A percentile compares a stretch with the other conserved stretches of the same genome.
These are phyloP conservation scores for Macropis europaea DNA, from an alignment of 2,888 invertebrate species.

Conservation along the genomic window DNA sequence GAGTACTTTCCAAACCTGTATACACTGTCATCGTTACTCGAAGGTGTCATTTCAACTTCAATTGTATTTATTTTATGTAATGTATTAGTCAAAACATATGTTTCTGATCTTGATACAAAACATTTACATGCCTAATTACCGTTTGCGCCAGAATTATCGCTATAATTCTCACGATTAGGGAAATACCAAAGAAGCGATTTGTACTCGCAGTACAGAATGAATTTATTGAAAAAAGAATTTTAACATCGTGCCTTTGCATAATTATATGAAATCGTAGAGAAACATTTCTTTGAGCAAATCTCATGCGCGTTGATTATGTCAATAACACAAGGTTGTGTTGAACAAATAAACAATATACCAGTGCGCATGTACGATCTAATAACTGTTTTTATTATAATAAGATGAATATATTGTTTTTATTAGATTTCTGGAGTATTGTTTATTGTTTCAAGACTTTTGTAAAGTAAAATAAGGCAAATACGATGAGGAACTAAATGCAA, in stretches of 20 bases:
- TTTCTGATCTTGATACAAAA: background rate
- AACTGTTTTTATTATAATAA: background rate
- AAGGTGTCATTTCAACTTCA: constrained; percentile 15
- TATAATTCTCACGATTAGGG: background rate
- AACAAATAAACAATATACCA: background rate
- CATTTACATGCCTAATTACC: background rate
- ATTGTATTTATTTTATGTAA: constrained; percentile 3
- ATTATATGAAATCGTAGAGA: background rate
- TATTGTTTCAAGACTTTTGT: background rate
- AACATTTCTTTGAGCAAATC: background rate
- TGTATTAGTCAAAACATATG: background rate
- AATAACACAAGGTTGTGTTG: background rate
- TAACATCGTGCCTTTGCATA: constrained; percentile 45
- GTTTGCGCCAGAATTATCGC: background rate
- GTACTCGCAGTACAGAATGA: constrained; percentile 11
- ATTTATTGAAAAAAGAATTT: constrained; percentile 18
- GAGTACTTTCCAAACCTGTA: too few relatives aligned
- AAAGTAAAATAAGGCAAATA: too few relatives aligned
- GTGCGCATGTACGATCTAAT: background rate
- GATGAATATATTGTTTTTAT: background rate
- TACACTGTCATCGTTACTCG: background rate
- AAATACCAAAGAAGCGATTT: constrained; percentile 39
- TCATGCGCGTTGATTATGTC: background rate
- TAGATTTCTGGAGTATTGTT: background rate
- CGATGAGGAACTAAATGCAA: too few relatives aligned